phyloP scores from a whole-genome alignment of 2,797 vertebrate species.

The Rousettus madagascariensis region DNA sequence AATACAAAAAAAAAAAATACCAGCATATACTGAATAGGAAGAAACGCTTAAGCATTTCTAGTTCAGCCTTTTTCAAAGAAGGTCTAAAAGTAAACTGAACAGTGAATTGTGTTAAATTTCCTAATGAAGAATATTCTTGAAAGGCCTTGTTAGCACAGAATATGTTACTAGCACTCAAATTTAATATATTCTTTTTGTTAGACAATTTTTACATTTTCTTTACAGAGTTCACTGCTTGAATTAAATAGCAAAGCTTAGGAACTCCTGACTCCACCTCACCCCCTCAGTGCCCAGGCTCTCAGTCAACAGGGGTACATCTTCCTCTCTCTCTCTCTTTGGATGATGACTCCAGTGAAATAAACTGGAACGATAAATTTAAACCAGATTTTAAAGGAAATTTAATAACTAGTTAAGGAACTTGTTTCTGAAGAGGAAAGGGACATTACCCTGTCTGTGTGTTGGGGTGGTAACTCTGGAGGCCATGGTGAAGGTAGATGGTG shows the following conservation, averaged over 20 bases:
- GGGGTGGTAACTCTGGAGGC: neutral
- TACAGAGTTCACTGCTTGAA: neutral
- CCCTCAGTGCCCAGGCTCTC: neutral
- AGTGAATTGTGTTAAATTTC: neutral
- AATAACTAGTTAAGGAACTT: neutral
- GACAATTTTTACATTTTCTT: neutral
- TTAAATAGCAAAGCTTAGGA: neutral
- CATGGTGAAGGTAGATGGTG: neutral
- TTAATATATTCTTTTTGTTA: neutral
- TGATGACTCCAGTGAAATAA: neutral
- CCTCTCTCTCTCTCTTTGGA: neutral
- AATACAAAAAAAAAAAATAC: conserved; percentile 3
- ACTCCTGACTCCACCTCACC: neutral
- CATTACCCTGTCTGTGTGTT: neutral
- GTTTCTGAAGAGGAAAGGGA: neutral
- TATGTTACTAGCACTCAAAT: neutral
- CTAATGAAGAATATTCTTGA: neutral
- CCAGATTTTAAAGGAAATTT: neutral
- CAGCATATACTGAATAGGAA: neutral
- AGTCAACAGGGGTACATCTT: neutral
- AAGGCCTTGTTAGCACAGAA: neutral
- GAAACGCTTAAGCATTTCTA: neutral
- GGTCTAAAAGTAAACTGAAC: neutral
- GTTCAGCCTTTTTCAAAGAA: neutral
- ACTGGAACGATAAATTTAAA: neutral